Base-by-base conservation (phyloP, 2,888 invertebrate genomes). In the Hipparchia semele region DNA sequence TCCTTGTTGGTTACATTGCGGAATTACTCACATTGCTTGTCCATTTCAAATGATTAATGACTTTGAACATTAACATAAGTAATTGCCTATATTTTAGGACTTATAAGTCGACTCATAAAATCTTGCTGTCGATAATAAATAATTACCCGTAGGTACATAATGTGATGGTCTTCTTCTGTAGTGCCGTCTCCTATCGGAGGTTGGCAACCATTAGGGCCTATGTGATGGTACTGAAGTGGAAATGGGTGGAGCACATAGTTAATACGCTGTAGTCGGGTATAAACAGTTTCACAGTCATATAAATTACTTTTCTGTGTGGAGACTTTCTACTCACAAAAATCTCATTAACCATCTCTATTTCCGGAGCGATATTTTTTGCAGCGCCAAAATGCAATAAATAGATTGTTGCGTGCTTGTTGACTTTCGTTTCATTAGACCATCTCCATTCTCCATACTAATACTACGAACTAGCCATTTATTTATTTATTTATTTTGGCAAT, bases 41-140 rank as follows among this genome's bases (percentile, higher is more conserved):
- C 68, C 72, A 72, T 68, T 72, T 72, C 13, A 64, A 72, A 68
- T 72, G 68, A 72, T 68, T 68, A 68, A 72, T 68, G 49, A n/a
- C 68, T 62, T 45, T 72, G 62, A 8, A 58, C 62, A 68, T 68
- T 68, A 49, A 13, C 45, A 53, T 62, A 56, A 39, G 68, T 68
- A 62, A 13, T 8, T 70, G 54, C 46, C 54, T 56, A 33, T 68
- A 49, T 46, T 61, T 23, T 33, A 51, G 10, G 39, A 39, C 39
- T 39, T 9, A 13, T 8, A 23, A 3, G 58, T 58, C 5, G 39
- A 39, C 39, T 39, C 39, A 39, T 39, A 39, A 39, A n/a, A 56
- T n/a, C 2, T 56, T 56, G 1, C 2, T 9, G 2, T 59, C 23
- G 13, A n/a, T n/a, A 54, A 54, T 54, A 5, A 54, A 54, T 8